phyloP scores from a whole-genome alignment of 2,888 invertebrate genomes.

The Cryptocheilus praepositus region DNA sequence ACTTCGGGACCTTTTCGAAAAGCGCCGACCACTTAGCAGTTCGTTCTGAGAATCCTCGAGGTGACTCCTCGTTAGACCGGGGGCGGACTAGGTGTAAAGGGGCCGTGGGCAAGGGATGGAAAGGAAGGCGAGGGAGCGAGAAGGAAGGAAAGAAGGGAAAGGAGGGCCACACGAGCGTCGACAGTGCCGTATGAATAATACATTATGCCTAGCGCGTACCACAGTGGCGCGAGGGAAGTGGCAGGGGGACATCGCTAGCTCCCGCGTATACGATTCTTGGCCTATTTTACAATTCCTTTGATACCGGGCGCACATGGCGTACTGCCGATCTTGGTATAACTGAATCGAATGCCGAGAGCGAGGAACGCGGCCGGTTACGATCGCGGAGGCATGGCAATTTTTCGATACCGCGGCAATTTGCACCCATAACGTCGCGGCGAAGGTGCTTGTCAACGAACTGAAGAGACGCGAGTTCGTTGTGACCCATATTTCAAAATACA shows the following conservation, averaged over 20 bases:
- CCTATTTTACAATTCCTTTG: constrained; percentile 52
- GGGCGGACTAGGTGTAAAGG: constrained; percentile 4
- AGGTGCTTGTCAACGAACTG: background rate
- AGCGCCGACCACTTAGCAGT: constrained; percentile 34
- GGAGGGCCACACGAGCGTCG: constrained; percentile 27
- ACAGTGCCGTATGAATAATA: constrained; percentile 46
- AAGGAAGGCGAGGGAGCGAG: background rate
- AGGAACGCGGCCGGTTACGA: background rate
- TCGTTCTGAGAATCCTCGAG: constrained; percentile 20
- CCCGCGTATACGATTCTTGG: constrained; percentile 39
- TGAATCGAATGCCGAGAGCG: constrained; percentile 24
- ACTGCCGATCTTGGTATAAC: constrained; percentile 21
- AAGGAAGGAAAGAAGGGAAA: constrained; percentile 2
- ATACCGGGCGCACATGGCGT: constrained; percentile 29
- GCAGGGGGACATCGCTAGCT: constrained; percentile 2
- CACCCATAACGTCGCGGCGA: background rate
- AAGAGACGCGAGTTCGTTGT: background rate
- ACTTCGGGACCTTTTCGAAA: constrained; percentile 28
- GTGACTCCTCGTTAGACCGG: constrained; percentile 26
- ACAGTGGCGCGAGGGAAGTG: background rate
- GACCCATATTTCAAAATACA: background rate
- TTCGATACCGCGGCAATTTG: constrained; percentile 4
- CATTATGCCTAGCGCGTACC: constrained; percentile 40
- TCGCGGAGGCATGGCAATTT: background rate
- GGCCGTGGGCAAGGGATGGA: constrained; percentile 5